These are phyloP conservation scores for Catostylus mosaicus DNA, from an alignment of 30 jellyfish, hydroid and myxozoan species.

Conservation along the genomic window DNA sequence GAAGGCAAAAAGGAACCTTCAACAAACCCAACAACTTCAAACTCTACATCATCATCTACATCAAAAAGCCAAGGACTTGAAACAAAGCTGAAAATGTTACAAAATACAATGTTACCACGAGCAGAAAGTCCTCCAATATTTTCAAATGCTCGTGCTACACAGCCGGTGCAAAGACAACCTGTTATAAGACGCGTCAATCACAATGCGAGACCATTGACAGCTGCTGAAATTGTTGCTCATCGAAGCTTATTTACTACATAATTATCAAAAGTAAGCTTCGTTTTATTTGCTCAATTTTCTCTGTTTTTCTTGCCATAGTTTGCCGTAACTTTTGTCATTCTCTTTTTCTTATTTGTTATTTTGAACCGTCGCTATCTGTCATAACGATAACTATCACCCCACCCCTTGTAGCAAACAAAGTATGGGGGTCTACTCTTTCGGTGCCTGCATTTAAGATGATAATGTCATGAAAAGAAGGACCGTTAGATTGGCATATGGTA, in stretches of 20 bases:
- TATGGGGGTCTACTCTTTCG: no score
- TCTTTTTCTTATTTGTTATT: no score
- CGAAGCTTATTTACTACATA: constrained; percentile 46
- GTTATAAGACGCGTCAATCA: constrained; percentile 65
- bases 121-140: constrained; percentile 64
- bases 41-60: constrained; percentile 32
- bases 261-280: background rate
- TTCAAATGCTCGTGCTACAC: constrained; percentile 34
- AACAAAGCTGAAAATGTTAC: constrained; percentile 53
- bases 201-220: constrained; percentile 80
- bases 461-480: no score
- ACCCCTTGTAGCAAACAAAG: no score
- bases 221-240: constrained; percentile 72
- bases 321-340: background rate
- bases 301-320: background rate
- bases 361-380: no score
- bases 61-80: constrained; percentile 50
- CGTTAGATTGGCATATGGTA: no score
- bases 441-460: no score
- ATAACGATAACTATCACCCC: no score
- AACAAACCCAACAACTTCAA: background rate
- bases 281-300: background rate
- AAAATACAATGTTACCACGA: constrained; percentile 45
- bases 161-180: constrained; percentile 71
- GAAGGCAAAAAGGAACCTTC: background rate